Percentiles rank a stretch among this genome's conserved stretches.
phyloP scores from a whole-genome alignment of 2,888 invertebrate species.

The Ormyrus thymus region DNA sequence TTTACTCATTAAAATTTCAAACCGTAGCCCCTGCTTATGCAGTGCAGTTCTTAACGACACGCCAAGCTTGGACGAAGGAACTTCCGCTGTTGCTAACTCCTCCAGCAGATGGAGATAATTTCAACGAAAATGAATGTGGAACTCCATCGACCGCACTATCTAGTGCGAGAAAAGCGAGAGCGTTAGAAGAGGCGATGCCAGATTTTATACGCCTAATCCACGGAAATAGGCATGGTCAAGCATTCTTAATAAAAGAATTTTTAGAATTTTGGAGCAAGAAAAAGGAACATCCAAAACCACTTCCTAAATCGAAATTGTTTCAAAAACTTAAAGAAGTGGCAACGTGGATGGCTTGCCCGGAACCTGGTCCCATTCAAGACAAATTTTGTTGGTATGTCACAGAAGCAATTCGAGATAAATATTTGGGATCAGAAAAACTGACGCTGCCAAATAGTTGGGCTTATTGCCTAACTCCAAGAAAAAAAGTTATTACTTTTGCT shows the following conservation, averaged over 20 bases:
- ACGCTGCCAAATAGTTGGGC: conserved; percentile 78
- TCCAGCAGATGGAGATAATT: conserved; percentile 58
- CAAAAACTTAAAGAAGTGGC: conserved; percentile 80
- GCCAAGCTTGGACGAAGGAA: conserved; percentile 67
- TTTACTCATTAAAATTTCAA: conserved; percentile 8
- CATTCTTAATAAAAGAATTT: conserved; percentile 80
- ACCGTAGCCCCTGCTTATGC: conserved; percentile 63
- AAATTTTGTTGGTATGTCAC: conserved; percentile 82
- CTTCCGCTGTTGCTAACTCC: conserved; percentile 63
- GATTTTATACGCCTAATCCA: conserved; percentile 82
- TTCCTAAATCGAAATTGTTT: conserved; percentile 75
- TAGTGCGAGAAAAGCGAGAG: conserved; percentile 70
- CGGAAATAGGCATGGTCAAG: conserved; percentile 79
- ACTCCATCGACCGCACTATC: conserved; percentile 46
- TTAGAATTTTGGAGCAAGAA: conserved; percentile 77
- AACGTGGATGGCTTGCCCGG: conserved; percentile 77
- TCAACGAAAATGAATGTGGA: conserved; percentile 51
- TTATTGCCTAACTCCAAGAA: conserved; percentile 71
- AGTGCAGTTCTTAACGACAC: conserved; percentile 65
- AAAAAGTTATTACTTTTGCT: conserved; percentile 51
- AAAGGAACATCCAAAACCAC: conserved; percentile 65
- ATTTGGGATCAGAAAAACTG: conserved; percentile 75
- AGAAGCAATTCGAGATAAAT: conserved; percentile 77
- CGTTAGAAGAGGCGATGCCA: conserved; percentile 78
- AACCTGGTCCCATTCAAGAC: conserved; percentile 75